Base-by-base conservation (phyloP, 1,140 invertebrate species). In the Hormaphis cornu region DNA sequence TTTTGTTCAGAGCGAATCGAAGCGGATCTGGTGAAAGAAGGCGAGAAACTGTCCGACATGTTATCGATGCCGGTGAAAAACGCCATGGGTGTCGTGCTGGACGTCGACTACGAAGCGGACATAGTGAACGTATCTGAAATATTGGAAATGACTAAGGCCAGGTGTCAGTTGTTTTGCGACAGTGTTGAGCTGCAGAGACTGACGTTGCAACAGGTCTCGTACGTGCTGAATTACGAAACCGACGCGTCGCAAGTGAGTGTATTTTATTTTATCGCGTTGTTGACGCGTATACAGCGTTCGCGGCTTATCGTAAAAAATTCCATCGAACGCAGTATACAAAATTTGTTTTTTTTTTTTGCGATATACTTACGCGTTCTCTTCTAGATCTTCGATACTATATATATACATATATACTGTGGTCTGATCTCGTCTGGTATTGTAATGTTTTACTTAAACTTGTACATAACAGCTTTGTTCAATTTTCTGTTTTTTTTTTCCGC, bases 51-150 rank as follows among this genome's bases (percentile, higher is more conserved):
- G 30, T 85, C 88, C 24, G 89, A 90, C 77, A 83, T 90, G 76
- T 80, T 91, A 58, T 87, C 88, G 8, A 85, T 89, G 80, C 88
- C 88, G 10, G 83, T 90, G 46, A 90, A 90, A 78, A 88, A 90
- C 78, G 87, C 88, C 0, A 79, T 88, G 61, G 87, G 87, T 22
- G 81, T 86, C 71, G 88, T 89, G 76, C 82, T 90, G 73, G 79
- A 81, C 16, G 82, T 89, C 8, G 85, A 90, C 80, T 89, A 89
- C 72, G 83, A 82, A 28, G 81, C 82, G 73, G 87, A 89, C 73
- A 88, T 89, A 24, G 79, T 84, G 33, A 87, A 89, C 74, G 82
- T 90, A 42, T 81, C 83, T 66, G 85, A 87, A 72, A 83, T 87
- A 70, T 76, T 90, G 71, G 75, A 76, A 26, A 76, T 75, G 75